phyloP scores from a whole-genome alignment of 2,797 vertebrate genomes.

The Pangasius larnaudii region DNA sequence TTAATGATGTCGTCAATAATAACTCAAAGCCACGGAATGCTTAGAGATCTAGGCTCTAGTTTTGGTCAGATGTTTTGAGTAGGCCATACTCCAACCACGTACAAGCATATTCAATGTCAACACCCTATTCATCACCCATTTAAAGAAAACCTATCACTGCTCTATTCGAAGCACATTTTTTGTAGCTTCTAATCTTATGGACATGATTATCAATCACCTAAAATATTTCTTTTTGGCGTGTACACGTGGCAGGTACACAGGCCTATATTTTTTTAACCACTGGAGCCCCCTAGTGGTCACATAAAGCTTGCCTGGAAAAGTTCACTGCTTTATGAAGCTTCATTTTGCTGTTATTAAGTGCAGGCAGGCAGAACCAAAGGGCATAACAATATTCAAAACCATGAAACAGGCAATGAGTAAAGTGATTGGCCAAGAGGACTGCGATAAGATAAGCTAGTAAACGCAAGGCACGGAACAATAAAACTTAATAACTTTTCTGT shows the following conservation, averaged over 20 bases:
- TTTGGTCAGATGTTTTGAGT: no score
- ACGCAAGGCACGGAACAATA: background rate
- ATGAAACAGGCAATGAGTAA: background rate
- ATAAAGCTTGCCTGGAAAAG: background rate
- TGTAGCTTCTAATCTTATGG: no score
- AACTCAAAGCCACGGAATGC: background rate
- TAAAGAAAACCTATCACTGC: background rate
- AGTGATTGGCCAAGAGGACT: no score
- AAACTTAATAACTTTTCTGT: background rate
- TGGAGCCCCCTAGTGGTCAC: background rate
- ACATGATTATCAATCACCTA: no score
- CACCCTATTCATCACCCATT: background rate
- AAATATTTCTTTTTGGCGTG: no score
- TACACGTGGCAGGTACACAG: background rate
- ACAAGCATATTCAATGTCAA: background rate
- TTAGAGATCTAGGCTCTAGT: no score
- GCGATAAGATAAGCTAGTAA: background rate
- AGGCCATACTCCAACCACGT: no score
- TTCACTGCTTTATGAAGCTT: background rate
- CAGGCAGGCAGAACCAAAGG: background rate
- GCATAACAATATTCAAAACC: background rate
- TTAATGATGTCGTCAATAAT: background rate
- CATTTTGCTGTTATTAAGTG: background rate
- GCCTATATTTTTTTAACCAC: background rate
- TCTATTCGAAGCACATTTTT: no score